Evolutionary conservation across 92 coral and sea anemone species (phyloP), one percentile per base, ranked within the genome.

Genomic region (Isaurus tuberculatus): DNA sequence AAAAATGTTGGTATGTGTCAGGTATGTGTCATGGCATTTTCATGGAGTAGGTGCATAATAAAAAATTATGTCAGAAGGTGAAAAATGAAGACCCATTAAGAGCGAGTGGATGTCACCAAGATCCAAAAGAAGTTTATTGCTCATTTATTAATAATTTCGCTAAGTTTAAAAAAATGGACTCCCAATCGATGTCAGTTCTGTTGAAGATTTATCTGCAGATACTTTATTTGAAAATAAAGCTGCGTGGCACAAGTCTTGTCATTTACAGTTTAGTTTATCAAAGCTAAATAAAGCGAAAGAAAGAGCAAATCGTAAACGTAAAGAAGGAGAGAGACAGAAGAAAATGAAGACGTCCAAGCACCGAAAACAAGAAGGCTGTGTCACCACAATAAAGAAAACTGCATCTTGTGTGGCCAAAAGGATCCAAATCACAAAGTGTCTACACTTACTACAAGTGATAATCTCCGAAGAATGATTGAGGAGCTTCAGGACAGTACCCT

Each of bases 201-300:
- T 73, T 34, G 91, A 83, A 53, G 80, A 20, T 22, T 5, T 55
- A 64, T 5, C 53, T 27, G 73, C 48, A 9, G 91, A 91, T 13
- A 74, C 29, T 33, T 86, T 92, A 60, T 15, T 92, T 78, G 81
- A 86, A 36, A 92, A 92, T 4, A 77, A 80, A 48, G 96, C 97
- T 27, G 85, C 90, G 4, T 92, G 93, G 93, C 93, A 90, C 86
- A 92, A 92, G 23, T 90, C 93, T 1, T 90, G 97, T 46, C 85
- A 92, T 85, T 25, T 90, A 14, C 79, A 90, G 72, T 90, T 92
- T 25, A 90, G 86, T 85, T 7, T 53, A 1, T 92, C 92, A 0
- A 92, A 92, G 70, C 91, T 92, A 4, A 70, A 90, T 5, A 92
- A 81, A 90, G 84, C 90, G 42, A 92, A 87, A 78, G 93, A 90